Conservation (phyloP, 2,888 invertebrate species). For the Drosophila tripunctata region DNA sequence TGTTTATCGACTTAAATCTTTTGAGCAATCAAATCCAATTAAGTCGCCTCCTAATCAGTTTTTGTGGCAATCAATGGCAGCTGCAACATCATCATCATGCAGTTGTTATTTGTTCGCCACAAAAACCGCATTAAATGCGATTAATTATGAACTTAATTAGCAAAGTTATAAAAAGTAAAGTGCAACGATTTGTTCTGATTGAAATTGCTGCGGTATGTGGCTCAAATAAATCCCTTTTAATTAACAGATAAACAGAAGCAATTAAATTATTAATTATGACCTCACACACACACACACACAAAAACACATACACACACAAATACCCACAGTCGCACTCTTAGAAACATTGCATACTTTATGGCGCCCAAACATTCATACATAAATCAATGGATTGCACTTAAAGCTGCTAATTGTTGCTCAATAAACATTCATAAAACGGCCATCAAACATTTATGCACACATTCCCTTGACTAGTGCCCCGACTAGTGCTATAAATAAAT, state of each 20-base stretch:
- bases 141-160: conserved; percentile 78
- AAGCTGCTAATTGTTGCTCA: conserved; percentile 75
- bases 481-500: conserved; percentile 26
- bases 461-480: not conserved
- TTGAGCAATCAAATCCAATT: conserved; percentile 78
- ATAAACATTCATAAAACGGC: conserved; percentile 51
- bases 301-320: conserved; percentile 16
- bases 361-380: conserved; percentile 4
- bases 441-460: conserved; percentile 60
- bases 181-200: conserved; percentile 59
- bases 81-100: conserved; percentile 19
- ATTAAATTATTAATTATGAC: conserved; percentile 82
- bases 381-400: conserved; percentile 68
- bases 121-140: conserved; percentile 63
- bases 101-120: conserved; percentile 35
- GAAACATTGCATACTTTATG: conserved; percentile 21
- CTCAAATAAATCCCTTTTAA: conserved; percentile 81
- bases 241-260: conserved; percentile 83
- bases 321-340: conserved; percentile 13
- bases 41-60: conserved; percentile 65
- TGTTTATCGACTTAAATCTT: conserved; percentile 54
- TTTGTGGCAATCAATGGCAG: conserved; percentile 49
- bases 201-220: conserved; percentile 47
- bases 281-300: conserved; percentile 22
- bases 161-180: conserved; percentile 73